Evolutionary conservation across 2,888 invertebrate genomes (phyloP).

Genomic region (Noctua janthina): DNA sequence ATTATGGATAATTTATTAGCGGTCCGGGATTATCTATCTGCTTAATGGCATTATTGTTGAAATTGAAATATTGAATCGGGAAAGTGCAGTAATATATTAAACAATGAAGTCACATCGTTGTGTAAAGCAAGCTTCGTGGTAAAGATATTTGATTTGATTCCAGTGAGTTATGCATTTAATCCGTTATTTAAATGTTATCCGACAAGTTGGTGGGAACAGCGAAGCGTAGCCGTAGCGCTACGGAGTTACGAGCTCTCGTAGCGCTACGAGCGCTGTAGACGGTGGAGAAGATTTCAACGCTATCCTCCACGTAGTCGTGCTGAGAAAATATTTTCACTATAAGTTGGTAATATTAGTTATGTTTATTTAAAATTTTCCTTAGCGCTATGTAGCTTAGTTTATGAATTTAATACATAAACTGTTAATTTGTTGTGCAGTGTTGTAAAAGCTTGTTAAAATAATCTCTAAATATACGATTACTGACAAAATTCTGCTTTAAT

Average conservation of each 20-base stretch:
- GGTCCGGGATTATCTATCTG: constrained; percentile 39
- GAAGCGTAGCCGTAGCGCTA: constrained; percentile 63
- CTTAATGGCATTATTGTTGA: constrained; percentile 34
- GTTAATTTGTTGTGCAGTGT: background rate
- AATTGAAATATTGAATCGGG: constrained; percentile 40
- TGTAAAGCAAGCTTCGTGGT: background rate
- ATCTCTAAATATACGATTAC: background rate
- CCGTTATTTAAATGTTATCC: constrained; percentile 38
- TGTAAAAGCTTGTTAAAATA: background rate
- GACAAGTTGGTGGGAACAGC: constrained; percentile 34
- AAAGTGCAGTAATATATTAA: constrained; percentile 12
- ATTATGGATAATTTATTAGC: constrained; percentile 49
- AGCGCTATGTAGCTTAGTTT: background rate
- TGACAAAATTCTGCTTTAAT: background rate
- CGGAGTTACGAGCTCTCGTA: constrained; percentile 65
- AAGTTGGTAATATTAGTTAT: background rate
- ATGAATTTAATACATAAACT: background rate
- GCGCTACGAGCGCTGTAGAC: constrained; percentile 51
- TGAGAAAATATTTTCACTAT: constrained; percentile 23
- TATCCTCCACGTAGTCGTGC: constrained; percentile 28
- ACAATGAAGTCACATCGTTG: constrained; percentile 11
- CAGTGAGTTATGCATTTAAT: constrained; percentile 37
- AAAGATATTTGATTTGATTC: constrained; percentile 24
- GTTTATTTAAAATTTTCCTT: constrained; percentile 22
- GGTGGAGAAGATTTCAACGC: constrained; percentile 69